Percentiles rank a stretch among this genome's conserved stretches.
phyloP scores from a whole-genome alignment of 2,113 vertebrate species.

The Acrocephalus arundinaceus region DNA sequence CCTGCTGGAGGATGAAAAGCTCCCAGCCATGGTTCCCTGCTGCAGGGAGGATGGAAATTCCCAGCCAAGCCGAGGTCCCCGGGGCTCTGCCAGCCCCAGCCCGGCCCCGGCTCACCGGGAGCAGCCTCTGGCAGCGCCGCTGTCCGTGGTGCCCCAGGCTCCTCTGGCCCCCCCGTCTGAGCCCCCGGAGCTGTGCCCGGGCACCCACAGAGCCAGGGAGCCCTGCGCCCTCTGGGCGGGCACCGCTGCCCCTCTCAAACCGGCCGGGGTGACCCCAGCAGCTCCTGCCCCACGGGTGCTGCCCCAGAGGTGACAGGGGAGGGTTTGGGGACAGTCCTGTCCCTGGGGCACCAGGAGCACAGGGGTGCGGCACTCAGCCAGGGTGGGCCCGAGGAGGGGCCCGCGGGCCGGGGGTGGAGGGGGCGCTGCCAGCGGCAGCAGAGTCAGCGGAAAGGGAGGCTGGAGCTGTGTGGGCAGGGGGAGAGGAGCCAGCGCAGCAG shows the following conservation, averaged over 20 bases:
- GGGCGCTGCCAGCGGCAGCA: not conserved
- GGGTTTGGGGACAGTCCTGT: not conserved
- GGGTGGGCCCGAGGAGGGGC: not conserved
- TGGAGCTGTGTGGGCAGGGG: constrained; percentile 37
- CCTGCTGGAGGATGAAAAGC: not conserved
- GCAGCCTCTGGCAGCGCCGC: not conserved
- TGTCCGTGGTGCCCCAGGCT: accelerated
- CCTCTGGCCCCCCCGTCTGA: accelerated
- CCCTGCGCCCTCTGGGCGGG: not conserved
- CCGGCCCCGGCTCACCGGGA: accelerated
- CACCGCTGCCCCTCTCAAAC: not conserved
- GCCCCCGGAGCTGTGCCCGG: not conserved
- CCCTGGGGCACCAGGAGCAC: not conserved
- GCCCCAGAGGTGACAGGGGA: not conserved
- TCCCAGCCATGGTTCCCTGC: not conserved
- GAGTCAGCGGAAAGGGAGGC: not conserved
- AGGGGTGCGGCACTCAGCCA: accelerated
- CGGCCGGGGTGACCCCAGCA: accelerated
- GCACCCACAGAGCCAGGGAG: not conserved
- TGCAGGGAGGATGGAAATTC: not conserved
- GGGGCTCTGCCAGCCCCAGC: not conserved
- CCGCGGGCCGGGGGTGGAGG: not conserved
- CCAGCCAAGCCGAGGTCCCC: accelerated
- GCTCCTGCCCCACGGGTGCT: not conserved
- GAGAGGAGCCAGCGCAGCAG: constrained; percentile 14